Percentiles rank a stretch among this genome's conserved stretches.
Conservation (phyloP, 2,113 vertebrate genomes). For the Procavia capensis region DNA sequence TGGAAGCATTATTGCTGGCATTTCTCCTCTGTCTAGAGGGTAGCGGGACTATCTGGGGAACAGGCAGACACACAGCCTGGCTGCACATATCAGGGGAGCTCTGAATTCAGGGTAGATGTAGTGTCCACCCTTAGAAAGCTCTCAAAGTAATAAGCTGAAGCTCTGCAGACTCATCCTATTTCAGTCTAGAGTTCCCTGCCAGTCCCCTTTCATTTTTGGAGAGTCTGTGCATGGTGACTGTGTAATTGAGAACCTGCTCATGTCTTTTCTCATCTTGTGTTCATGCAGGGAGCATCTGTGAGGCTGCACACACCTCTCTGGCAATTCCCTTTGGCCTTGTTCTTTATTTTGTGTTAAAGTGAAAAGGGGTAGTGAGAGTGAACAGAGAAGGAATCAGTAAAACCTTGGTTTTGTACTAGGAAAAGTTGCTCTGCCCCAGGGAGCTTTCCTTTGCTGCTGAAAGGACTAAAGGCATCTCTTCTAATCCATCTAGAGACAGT, state of each 20-base stretch:
- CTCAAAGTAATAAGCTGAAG: background rate
- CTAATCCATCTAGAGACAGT: background rate
- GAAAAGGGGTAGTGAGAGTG: background rate
- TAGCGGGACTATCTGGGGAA: background rate
- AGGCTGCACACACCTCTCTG: background rate
- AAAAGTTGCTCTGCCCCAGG: background rate
- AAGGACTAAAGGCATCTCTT: background rate
- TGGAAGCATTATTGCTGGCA: background rate
- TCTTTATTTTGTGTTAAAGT: background rate
- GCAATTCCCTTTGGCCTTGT: background rate
- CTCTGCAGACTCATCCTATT: background rate
- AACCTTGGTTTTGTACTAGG: background rate
- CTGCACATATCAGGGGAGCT: background rate
- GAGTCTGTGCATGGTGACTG: background rate
- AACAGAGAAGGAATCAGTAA: background rate
- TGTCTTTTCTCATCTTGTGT: background rate
- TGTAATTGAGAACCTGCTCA: background rate
- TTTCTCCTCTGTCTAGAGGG: background rate
- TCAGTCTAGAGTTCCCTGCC: background rate
- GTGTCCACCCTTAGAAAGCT: background rate
- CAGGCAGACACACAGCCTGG: background rate
- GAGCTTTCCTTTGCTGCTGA: background rate
- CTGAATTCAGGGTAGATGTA: background rate
- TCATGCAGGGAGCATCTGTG: background rate
- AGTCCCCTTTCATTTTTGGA: background rate